Evolutionary conservation across 1,140 invertebrate genomes (phyloP).

Genomic region (Anastrepha ludens): DNA sequence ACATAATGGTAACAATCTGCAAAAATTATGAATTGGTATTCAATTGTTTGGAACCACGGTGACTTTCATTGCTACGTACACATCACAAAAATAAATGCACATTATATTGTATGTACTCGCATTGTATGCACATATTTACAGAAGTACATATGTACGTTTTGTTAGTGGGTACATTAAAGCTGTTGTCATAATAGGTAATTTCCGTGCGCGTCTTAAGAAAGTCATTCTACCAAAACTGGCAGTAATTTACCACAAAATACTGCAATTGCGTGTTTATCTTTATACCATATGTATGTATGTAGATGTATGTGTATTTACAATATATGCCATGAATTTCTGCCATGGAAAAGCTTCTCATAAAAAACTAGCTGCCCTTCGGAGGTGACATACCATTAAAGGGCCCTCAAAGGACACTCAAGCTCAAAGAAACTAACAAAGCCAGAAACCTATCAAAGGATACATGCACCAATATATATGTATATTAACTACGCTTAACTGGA

Average conservation of each 20-base stretch:
- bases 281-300: too few species aligned
- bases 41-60: conserved; percentile 56
- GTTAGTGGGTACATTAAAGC: background rate
- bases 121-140: background rate
- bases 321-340: too few species aligned
- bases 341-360: too few species aligned
- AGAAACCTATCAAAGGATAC: too few species aligned
- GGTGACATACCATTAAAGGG: too few species aligned
- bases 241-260: background rate
- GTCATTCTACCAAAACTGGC: conserved; percentile 48
- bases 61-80: background rate
- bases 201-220: background rate
- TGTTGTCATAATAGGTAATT: background rate
- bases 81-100: background rate
- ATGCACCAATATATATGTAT: too few species aligned
- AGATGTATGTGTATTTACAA: too few species aligned
- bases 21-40: conserved; percentile 65
- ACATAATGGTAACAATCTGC: conserved; percentile 64
- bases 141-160: background rate
- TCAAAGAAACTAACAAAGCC: too few species aligned
- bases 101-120: background rate
- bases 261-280: too few species aligned
- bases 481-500: too few species aligned
- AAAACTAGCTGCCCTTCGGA: too few species aligned
- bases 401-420: too few species aligned